Base-by-base conservation (phyloP, 2,113 vertebrate species). In the Polypterus bichir region DNA sequence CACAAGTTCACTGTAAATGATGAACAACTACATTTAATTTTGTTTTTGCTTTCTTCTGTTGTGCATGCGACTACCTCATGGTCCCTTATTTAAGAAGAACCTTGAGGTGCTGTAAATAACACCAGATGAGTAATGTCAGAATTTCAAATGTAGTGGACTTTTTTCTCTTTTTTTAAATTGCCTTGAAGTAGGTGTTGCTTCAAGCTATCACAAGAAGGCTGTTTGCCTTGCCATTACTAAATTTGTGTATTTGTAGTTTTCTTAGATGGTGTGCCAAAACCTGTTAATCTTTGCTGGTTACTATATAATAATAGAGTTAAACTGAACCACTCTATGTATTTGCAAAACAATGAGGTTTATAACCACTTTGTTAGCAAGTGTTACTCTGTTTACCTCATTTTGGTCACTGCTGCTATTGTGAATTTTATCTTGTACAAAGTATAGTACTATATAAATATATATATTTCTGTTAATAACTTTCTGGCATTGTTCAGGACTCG, bases 311-410 rank as follows among this genome's bases (percentile, higher is more conserved):
- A 27, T 27, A 27, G 27, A 27, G 27, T 27, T 27, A 27, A 27
- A 27, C 27, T 27, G 27, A 27, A 44, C 52, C 48, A 44, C 27
- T 11, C 10, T 44, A 44, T 7, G n/a, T 60, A 9, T 48, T 4
- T 27, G 11, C 44, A 44, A 10, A 44, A 11, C 59, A n/a, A 46
- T 48, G n/a, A 11, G 47, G 9, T 5, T 5, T 1, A 9, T 60
- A 4, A 49, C 8, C 3, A 6, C 10, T 48, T 60, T 49, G 4
- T 5, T 47, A 11, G 5, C 44, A 46, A 52, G 49, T 27, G 59
- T 52, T 60, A 27, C 48, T 7, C 46, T 49, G n/a, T 60, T 60
- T 61, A 52, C 59, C 59, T 61, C 59, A 61, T 51, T n/a, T 44
- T 27, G 44, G 52, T 11, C 44, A 51, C 11, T 51, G 59, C 47